A percentile compares a stretch with the other conserved stretches of the same genome.
Conservation (phyloP, 2,113 vertebrate species). For the Cervus canadensis region DNA sequence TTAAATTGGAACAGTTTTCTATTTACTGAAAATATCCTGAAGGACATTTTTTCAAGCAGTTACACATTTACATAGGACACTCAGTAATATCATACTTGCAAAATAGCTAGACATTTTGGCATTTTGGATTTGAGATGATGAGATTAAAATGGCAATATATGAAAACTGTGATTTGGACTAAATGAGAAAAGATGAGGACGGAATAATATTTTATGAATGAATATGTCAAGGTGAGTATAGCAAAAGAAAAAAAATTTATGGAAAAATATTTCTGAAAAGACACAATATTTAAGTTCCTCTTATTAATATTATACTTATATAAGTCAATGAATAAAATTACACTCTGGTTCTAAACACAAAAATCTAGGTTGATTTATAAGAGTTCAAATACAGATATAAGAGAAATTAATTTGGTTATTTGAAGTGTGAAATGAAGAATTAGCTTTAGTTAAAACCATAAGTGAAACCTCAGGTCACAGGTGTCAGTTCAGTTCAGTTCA, state of each 20-base stretch:
- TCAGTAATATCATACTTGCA: conserved; percentile 74
- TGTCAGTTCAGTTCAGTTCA: neutral
- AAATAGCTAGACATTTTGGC: conserved; percentile 58
- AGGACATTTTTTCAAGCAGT: conserved; percentile 57
- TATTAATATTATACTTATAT: neutral
- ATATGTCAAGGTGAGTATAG: neutral
- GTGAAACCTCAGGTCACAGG: neutral
- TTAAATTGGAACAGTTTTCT: conserved; percentile 54
- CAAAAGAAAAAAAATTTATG: conserved; percentile 2
- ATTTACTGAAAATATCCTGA: conserved; percentile 60
- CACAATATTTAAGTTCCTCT: neutral
- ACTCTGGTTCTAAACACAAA: conserved; percentile 28
- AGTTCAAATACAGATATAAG: conserved; percentile 29
- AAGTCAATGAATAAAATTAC: conserved; percentile 34
- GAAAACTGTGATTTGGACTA: conserved; percentile 40
- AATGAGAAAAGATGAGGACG: conserved; percentile 42
- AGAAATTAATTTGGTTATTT: conserved; percentile 27
- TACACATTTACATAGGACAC: conserved; percentile 68
- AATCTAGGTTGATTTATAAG: neutral
- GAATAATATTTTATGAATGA: conserved; percentile 57
- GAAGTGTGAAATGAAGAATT: neutral
- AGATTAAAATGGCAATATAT: conserved; percentile 44
- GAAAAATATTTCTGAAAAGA: conserved; percentile 21
- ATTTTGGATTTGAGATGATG: conserved; percentile 55
- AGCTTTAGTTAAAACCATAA: neutral